Percentiles rank a stretch among this genome's conserved stretches.
Evolutionary conservation across 2,113 vertebrate species (phyloP).

Genomic region (Bagarius yarrelli): DNA sequence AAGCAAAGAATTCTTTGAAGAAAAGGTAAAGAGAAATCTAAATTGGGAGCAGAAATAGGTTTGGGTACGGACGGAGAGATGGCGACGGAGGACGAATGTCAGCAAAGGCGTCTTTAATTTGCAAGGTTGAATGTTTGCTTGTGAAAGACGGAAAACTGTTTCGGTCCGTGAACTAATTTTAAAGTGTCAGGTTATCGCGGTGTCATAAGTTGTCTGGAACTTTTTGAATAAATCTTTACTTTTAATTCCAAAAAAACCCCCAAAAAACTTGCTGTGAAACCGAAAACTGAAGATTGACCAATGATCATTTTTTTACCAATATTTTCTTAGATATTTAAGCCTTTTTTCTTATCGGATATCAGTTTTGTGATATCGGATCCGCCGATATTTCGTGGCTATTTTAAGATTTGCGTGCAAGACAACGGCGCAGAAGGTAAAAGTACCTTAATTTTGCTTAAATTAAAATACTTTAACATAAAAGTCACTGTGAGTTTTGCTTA

Average conservation of each 20-base stretch:
- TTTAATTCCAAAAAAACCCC: not conserved
- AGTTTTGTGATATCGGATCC: too few species aligned
- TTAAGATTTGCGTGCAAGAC: too few species aligned
- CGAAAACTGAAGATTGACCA: too few species aligned
- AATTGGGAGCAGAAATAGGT: slow-evolving; percentile 67
- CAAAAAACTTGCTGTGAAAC: too few species aligned
- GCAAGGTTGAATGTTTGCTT: slow-evolving; percentile 61
- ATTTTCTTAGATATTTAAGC: too few species aligned
- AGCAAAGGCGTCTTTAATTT: slow-evolving; percentile 60
- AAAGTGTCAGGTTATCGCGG: not conserved
- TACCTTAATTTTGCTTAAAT: too few species aligned
- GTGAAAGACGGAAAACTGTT: slow-evolving; percentile 6
- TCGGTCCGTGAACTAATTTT: not conserved
- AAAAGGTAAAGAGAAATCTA: slow-evolving; percentile 54
- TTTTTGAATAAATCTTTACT: slow-evolving; percentile 16
- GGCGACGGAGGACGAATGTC: slow-evolving; percentile 65
- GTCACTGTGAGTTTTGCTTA: too few species aligned
- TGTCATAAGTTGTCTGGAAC: slow-evolving; percentile 1
- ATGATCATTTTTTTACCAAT: too few species aligned
- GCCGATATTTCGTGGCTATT: too few species aligned
- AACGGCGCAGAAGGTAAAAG: too few species aligned
- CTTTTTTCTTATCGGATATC: too few species aligned
- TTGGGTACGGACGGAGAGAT: slow-evolving; percentile 48
- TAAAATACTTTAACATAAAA: too few species aligned
- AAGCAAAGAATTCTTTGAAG: slow-evolving; percentile 48